Evolutionary conservation across 1,140 invertebrate species (phyloP).

Genomic region (Cyphomyrmex costatus): DNA sequence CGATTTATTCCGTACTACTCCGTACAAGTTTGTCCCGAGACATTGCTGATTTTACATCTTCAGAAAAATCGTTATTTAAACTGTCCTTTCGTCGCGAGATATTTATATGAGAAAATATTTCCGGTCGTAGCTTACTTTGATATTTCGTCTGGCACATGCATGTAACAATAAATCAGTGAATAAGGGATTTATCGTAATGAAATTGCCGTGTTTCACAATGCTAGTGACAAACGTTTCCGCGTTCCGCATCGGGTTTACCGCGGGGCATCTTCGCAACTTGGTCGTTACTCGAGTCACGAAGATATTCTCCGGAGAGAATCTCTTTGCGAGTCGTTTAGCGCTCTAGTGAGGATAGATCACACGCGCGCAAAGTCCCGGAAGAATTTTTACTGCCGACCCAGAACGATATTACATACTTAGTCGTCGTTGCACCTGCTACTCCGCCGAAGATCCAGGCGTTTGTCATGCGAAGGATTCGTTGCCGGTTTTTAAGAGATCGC

Average conservation of each 20-base stretch:
- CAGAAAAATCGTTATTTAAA: background rate
- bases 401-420: constrained; percentile 64
- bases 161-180: constrained; percentile 20
- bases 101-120: constrained; percentile 12
- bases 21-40: background rate
- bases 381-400: constrained; percentile 59
- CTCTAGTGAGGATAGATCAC: constrained; percentile 59
- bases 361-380: constrained; percentile 35
- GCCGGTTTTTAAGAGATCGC: constrained; percentile 57
- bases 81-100: background rate
- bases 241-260: constrained; percentile 29
- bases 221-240: constrained; percentile 44
- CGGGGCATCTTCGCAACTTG: constrained; percentile 20
- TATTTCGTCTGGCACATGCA: background rate
- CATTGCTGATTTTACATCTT: background rate
- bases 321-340: constrained; percentile 56
- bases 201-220: constrained; percentile 29
- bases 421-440: constrained; percentile 60
- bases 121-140: background rate
- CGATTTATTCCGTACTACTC: constrained; percentile 13
- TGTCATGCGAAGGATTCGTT: constrained; percentile 55
- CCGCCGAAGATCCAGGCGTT: constrained; percentile 39
- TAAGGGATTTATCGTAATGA: constrained; percentile 29
- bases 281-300: constrained; percentile 39
- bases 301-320: constrained; percentile 55